These are phyloP conservation scores for Thera obeliscata DNA, from an alignment of 2,888 invertebrate species.

Conservation along the genomic window DNA sequence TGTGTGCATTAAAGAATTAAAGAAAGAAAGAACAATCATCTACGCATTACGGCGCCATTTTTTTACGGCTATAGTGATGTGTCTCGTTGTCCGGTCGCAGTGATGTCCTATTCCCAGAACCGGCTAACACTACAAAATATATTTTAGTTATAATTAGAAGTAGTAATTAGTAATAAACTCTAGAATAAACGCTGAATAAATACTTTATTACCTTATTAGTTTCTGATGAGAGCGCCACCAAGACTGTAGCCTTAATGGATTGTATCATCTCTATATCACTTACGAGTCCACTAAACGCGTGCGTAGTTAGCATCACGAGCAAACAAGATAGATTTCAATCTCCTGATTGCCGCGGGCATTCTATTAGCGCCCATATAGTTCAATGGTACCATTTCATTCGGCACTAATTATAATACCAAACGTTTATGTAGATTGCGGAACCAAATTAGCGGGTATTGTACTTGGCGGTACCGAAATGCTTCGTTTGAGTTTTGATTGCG, in stretches of 20 bases:
- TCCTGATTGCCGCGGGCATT: conserved; percentile 53
- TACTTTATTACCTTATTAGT: no score
- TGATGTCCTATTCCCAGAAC: no score
- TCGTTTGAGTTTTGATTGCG: conserved; percentile 22
- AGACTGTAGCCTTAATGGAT: not conserved
- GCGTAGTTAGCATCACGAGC: conserved; percentile 59
- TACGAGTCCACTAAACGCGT: conserved; percentile 46
- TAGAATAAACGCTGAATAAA: no score
- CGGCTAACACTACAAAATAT: no score
- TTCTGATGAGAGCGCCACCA: no score
- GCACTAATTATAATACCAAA: conserved; percentile 20
- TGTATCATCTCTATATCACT: conserved; percentile 48
- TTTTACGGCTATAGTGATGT: no score
- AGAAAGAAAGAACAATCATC: no score
- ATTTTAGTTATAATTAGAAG: no score
- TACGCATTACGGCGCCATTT: no score
- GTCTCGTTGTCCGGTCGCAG: no score
- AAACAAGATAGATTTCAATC: conserved; percentile 67
- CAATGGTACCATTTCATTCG: conserved; percentile 25
- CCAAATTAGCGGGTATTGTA: conserved; percentile 23
- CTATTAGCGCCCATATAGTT: conserved; percentile 30
- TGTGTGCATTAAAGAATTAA: no score
- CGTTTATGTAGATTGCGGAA: conserved; percentile 13
- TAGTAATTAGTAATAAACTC: no score
- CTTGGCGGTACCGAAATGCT: conserved; percentile 16